These are phyloP conservation scores for Carcharodon carcharias DNA, from an alignment of 2,797 vertebrate species.

Conservation along the genomic window DNA sequence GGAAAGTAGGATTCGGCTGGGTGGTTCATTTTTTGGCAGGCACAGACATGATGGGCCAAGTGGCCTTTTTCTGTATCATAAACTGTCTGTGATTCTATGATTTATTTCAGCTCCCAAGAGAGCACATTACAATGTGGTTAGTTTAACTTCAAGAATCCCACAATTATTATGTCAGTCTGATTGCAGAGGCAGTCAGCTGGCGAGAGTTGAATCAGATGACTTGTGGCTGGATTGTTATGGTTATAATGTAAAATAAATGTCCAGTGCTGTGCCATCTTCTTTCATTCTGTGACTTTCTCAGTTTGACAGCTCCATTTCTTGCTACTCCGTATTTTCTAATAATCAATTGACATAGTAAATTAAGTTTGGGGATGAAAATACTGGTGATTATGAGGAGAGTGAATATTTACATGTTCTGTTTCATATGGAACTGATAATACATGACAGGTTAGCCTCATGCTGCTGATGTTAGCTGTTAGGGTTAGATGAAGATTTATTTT, in stretches of 20 bases:
- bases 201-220: neutral
- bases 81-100: no score
- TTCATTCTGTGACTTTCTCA: neutral
- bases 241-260: neutral
- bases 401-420: neutral
- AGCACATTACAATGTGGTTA: no score
- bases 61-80: no score
- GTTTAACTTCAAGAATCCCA: neutral
- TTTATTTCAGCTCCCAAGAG: neutral
- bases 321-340: neutral
- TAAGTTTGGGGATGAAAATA: neutral
- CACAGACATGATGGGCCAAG: no score
- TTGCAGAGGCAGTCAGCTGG: neutral
- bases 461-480: neutral
- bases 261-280: neutral
- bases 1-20: no score
- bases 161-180: neutral
- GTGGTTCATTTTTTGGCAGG: no score
- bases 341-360: neutral
- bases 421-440: neutral
- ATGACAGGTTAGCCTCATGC: neutral
- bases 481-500: neutral
- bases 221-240: neutral
- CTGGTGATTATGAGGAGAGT: neutral
- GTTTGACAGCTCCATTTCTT: neutral